Percentiles rank a stretch among this genome's conserved stretches.
These are phyloP conservation scores for Drosophila atripex DNA, from an alignment of 2,888 invertebrate genomes.

Conservation along the genomic window DNA sequence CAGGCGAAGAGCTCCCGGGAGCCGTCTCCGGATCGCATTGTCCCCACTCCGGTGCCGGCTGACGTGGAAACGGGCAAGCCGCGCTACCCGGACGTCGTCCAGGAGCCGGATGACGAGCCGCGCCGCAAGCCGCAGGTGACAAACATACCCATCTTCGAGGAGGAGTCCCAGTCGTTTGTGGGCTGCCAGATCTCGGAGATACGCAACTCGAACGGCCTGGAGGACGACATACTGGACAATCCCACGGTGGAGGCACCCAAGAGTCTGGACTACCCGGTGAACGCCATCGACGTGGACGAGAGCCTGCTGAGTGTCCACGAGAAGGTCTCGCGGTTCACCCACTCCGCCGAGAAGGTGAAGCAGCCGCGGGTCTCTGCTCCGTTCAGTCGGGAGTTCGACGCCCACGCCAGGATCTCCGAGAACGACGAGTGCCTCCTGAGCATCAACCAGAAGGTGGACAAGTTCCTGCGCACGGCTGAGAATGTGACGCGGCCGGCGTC, in stretches of 20 bases:
- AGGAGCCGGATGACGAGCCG: conserved; percentile 89
- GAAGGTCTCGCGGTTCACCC: conserved; percentile 88
- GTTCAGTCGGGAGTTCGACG: conserved; percentile 78
- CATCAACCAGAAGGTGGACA: conserved; percentile 88
- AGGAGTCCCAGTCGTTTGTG: conserved; percentile 84
- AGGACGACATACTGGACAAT: conserved; percentile 68
- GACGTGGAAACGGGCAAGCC: conserved; percentile 85
- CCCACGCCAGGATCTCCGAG: conserved; percentile 75
- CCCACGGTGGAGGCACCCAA: conserved; percentile 85
- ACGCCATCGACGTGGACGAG: conserved; percentile 84
- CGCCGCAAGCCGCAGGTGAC: conserved; percentile 83
- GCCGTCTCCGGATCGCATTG: conserved; percentile 89
- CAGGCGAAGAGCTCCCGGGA: conserved; percentile 90
- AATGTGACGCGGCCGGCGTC: conserved; percentile 83
- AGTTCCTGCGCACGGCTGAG: conserved; percentile 87
- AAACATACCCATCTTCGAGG: conserved; percentile 86
- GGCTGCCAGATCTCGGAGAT: conserved; percentile 85
- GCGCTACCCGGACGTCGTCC: conserved; percentile 89
- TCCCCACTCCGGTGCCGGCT: conserved; percentile 87
- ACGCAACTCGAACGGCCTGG: conserved; percentile 78
- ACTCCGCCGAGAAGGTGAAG: conserved; percentile 84
- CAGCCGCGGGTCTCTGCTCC: conserved; percentile 83
- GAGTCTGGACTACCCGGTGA: conserved; percentile 82
- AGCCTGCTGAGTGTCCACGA: conserved; percentile 88
- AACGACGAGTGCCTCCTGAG: conserved; percentile 86